Evolutionary conservation across 2,888 invertebrate species (phyloP).

Genomic region (Stenolophus ochropezus): DNA sequence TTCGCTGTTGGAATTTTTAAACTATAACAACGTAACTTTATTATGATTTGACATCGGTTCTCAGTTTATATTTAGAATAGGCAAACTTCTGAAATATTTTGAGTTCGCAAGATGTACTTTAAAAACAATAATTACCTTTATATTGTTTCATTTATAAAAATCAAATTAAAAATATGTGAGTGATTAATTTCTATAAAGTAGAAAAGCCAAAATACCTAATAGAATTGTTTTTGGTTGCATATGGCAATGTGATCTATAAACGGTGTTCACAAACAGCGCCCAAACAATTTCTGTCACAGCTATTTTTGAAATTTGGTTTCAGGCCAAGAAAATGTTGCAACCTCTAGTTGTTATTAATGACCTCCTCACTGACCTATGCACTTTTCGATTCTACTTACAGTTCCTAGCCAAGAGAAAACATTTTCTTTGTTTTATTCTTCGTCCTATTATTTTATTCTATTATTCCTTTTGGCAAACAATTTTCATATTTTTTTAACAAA

Average conservation of each 20-base stretch:
- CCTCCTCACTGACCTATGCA: constrained; percentile 50
- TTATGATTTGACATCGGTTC: not conserved
- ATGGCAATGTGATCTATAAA: constrained; percentile 3
- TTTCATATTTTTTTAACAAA: too few relatives aligned
- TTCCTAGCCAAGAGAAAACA: not conserved
- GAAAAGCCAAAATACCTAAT: not conserved
- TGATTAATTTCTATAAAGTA: too few relatives aligned
- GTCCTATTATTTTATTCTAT: not conserved
- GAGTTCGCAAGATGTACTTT: too few relatives aligned
- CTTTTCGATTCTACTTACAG: constrained; percentile 20
- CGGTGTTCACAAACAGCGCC: not conserved
- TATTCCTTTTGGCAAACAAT: too few relatives aligned
- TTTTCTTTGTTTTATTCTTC: not conserved
- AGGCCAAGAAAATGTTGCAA: constrained; percentile 53
- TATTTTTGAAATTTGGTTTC: constrained; percentile 49
- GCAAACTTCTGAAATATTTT: too few relatives aligned
- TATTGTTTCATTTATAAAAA: too few relatives aligned
- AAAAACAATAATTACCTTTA: too few relatives aligned
- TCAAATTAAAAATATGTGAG: too few relatives aligned
- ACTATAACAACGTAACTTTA: not conserved
- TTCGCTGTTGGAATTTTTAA: not conserved
- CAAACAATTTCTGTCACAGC: constrained; percentile 37
- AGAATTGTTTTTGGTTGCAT: not conserved
- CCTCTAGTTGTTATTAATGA: constrained; percentile 48
- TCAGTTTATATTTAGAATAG: not conserved